Evolutionary conservation across 2,888 invertebrate genomes (phyloP).

Genomic region (Thera obeliscata): DNA sequence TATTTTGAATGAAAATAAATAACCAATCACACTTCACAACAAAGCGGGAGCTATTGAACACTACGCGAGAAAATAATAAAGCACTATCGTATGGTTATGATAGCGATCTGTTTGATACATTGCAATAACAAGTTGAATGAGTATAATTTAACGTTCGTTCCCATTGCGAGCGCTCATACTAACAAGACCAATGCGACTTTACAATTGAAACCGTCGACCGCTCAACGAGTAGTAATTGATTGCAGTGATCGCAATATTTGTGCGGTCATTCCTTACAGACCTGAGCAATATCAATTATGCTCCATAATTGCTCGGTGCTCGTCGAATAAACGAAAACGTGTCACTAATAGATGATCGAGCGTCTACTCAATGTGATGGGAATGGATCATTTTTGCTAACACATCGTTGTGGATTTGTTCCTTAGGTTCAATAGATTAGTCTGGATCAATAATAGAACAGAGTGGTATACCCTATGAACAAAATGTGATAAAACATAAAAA

Average conservation of each 20-base stretch:
- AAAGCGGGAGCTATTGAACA: neutral
- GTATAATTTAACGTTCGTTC: conserved; percentile 21
- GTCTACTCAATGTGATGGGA: neutral
- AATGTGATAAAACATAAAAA: too few relatives aligned
- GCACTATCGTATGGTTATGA: conserved; percentile 7
- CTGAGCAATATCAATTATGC: conserved; percentile 58
- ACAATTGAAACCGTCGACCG: conserved; percentile 74
- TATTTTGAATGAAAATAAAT: too few relatives aligned
- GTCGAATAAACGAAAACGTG: conserved; percentile 51
- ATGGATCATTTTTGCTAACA: neutral
- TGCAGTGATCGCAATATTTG: conserved; percentile 66
- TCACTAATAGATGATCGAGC: conserved; percentile 30
- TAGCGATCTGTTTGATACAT: conserved; percentile 24
- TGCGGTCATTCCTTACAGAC: conserved; percentile 58
- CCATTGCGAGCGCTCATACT: conserved; percentile 30
- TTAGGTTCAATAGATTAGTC: neutral
- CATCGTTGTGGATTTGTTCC: neutral
- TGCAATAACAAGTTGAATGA: conserved; percentile 22
- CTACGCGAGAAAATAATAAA: neutral
- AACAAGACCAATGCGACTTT: conserved; percentile 61
- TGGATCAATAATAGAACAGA: neutral
- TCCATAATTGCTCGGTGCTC: conserved; percentile 42
- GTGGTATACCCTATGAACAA: too few relatives aligned
- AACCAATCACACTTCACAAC: neutral
- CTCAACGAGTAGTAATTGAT: conserved; percentile 80